These are phyloP conservation scores for Falco columbarius DNA, from an alignment of 2,797 vertebrate genomes.

Conservation along the genomic window DNA sequence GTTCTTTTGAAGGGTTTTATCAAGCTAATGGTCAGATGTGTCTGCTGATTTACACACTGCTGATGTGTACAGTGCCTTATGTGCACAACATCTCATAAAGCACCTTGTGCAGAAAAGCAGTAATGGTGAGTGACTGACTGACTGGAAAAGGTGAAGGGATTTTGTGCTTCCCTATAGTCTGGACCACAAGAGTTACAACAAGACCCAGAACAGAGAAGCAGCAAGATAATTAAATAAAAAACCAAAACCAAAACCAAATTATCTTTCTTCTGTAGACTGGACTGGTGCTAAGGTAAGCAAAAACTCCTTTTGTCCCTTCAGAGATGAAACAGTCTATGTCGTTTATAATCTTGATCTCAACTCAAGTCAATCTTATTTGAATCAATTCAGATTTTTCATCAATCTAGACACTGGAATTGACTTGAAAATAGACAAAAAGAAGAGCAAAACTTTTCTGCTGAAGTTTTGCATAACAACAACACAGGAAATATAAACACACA, in stretches of 20 bases:
- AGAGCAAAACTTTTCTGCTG: background rate
- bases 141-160: background rate
- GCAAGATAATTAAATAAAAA: background rate
- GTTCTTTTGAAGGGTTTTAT: background rate
- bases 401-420: background rate
- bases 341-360: background rate
- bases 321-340: background rate
- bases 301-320: background rate
- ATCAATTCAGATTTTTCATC: background rate
- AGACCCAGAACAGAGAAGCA: background rate
- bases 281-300: background rate
- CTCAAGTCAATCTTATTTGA: background rate
- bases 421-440: background rate
- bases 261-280: background rate
- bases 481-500: background rate
- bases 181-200: background rate
- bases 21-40: background rate
- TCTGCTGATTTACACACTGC: background rate
- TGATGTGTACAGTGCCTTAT: background rate
- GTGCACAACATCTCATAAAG: background rate
- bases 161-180: background rate
- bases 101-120: background rate
- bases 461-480: background rate
- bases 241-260: too few species aligned
- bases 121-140: background rate